Evolutionary conservation across 2,113 vertebrate species (phyloP).

Genomic region (Xerus inauris): DNA sequence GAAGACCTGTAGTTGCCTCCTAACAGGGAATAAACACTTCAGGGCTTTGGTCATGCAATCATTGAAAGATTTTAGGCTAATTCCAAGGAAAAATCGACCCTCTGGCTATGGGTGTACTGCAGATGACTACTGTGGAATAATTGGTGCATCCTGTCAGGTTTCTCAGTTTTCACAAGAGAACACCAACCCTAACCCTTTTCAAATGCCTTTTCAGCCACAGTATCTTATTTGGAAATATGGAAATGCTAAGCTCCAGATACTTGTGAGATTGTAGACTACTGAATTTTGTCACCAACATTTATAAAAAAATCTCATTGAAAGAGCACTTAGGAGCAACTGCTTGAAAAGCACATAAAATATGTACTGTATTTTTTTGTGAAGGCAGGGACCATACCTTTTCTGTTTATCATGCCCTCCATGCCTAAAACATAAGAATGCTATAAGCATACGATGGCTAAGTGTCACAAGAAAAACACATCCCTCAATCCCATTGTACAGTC

Average conservation of each 20-base stretch:
- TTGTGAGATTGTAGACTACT: neutral
- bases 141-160: neutral
- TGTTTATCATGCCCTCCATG: neutral
- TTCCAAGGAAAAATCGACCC: neutral
- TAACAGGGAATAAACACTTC: neutral
- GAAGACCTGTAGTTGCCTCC: neutral
- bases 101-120: neutral
- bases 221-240: neutral
- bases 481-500: neutral
- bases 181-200: neutral
- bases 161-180: neutral
- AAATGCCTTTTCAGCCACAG: neutral
- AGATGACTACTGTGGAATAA: neutral
- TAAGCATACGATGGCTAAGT: neutral
- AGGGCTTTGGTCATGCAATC: neutral
- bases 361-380: neutral
- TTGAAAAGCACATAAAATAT: constrained; percentile 12
- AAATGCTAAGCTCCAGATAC: neutral
- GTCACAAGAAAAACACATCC: neutral
- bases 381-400: neutral
- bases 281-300: neutral
- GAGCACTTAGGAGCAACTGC: neutral
- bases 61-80: neutral
- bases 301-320: neutral
- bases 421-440: neutral